Evolutionary conservation across 2,113 vertebrate genomes (phyloP), one percentile per base, ranked within the genome.

Genomic region (Lampris incognitus): DNA sequence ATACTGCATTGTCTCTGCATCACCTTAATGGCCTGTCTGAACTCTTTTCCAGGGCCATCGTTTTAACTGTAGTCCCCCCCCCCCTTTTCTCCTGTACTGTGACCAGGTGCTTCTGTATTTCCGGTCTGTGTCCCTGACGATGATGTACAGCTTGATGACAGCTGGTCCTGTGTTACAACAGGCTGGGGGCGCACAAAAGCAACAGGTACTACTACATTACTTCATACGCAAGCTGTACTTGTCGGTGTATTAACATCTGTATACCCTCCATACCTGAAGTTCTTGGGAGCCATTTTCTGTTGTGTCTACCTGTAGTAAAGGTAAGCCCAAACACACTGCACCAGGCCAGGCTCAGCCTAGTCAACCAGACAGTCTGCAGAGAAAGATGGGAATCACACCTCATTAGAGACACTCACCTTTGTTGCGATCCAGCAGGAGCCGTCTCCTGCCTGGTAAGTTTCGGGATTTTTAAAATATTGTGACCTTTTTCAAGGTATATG

Each of bases 371-470:
- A 0, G 5, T 13, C 84, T 94, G 92, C 57, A 49, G 39, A 11
- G 37, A 42, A 1, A 59, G 60, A 46, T 94, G 93, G 91, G 88
- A 88, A 0, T 56, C 73, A 0, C 66, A 69, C 10, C 76, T 92
- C 24, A 41, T 86, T 54, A 69, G 48, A 0, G 81, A 87, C 9
- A 51, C 60, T 0, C 89, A 92, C 60, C 46, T 94, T 38, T 95
- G 93, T 55, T 66, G 87, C 0, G 72, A 92, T 11, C 72, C 93
- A 2, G 92, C 89, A 0, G 91, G 85, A 5, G 89, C 91, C 0
- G 10, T 80, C 48, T 85, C 92, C 82, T 95, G 94, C 86, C 54
- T 88, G 94, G 94, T 94, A 76, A 61, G 38, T 41, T 2, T 54
- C 4, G 13, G 11, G 11, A 52, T 1, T 10, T 7, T 60, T 41